Base-by-base conservation (phyloP, 2,797 vertebrate species). In the Falco naumanni region DNA sequence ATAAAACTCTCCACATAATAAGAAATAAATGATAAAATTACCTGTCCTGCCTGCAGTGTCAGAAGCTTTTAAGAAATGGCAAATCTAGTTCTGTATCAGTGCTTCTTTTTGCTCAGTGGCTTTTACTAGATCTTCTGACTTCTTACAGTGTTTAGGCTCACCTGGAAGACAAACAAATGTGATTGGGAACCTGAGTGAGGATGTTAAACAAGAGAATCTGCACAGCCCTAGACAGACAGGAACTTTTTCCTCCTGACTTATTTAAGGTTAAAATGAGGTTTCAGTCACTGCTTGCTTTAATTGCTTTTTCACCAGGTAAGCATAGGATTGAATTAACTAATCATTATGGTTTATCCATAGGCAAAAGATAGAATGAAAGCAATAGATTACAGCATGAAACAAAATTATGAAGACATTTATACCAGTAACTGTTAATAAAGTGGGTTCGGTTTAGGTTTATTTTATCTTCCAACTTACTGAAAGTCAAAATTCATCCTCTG, bases 91-190 rank as follows among this genome's bases (percentile, higher is more conserved):
- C 86, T 76, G 89, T 71, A 97, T 84, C 89, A 96, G 74, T 63
- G 95, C 94, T 74, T 90, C 87, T 53, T 92, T 95, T 71, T 97
- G 97, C 78, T 97, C 98, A 29, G 97, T 96, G 37, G 85, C 33
- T 93, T 97, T 97, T 91, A 96, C 84, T 69, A 94, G 81, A 20
- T 96, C 97, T 97, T 98, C 98, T 48, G 96, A 89, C 17, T 95
- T 97, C 95, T 97, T 97, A 94, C 53, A 96, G 83, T 93, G 97
- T 56, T 96, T 97, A 65, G 95, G 45, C 50, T 98, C 98, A 66
- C 97, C 98, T 98, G 93, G 78, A 98, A 97, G 66, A 96, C 3
- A 96, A 69, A 96, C 5, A 89, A 64, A 86, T 24, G 34, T 13
- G 33, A 90, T 3, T 79, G 11, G 28, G 33, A 94, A 89, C 19